These are phyloP conservation scores for Pocillopora verrucosa DNA, from an alignment of 64 coral and sea anemone species.

Conservation along the genomic window DNA sequence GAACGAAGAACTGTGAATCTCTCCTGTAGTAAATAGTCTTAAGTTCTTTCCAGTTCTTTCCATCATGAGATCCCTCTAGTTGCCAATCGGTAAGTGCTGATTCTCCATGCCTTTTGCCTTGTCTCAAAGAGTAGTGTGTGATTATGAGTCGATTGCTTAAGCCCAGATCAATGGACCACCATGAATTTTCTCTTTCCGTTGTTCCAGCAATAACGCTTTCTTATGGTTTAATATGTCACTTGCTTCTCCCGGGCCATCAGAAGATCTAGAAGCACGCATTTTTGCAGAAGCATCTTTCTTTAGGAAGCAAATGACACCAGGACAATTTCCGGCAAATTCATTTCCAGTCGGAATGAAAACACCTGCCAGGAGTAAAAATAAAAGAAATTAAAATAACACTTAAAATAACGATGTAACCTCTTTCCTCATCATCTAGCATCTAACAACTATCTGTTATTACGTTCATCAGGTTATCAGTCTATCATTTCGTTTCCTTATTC, in stretches of 20 bases:
- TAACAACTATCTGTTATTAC: too few relatives aligned
- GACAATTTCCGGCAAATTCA: too few relatives aligned
- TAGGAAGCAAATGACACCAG: background rate
- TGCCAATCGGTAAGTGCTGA: background rate
- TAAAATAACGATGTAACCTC: too few relatives aligned
- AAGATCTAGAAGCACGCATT: slow-evolving; percentile 25
- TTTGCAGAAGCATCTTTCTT: background rate
- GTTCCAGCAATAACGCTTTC: slow-evolving; percentile 50
- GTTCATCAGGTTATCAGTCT: too few relatives aligned
- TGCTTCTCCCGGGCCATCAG: slow-evolving; percentile 45
- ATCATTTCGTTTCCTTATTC: too few relatives aligned
- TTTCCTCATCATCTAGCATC: too few relatives aligned
- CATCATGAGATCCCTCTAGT: background rate
- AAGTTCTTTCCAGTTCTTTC: background rate
- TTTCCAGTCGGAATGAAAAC: too few relatives aligned
- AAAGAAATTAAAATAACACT: too few relatives aligned
- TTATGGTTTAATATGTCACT: slow-evolving; percentile 30
- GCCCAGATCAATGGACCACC: slow-evolving; percentile 74
- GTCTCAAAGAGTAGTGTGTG: slow-evolving; percentile 13
- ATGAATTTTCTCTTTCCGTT: slow-evolving; percentile 44
- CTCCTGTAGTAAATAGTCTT: background rate
- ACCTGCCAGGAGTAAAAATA: background rate
- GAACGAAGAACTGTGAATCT: background rate
- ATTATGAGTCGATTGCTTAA: slow-evolving; percentile 29
- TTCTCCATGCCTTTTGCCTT: background rate